phyloP scores from a whole-genome alignment of 2,797 vertebrate genomes.

The Syngnathus rostellatus region DNA sequence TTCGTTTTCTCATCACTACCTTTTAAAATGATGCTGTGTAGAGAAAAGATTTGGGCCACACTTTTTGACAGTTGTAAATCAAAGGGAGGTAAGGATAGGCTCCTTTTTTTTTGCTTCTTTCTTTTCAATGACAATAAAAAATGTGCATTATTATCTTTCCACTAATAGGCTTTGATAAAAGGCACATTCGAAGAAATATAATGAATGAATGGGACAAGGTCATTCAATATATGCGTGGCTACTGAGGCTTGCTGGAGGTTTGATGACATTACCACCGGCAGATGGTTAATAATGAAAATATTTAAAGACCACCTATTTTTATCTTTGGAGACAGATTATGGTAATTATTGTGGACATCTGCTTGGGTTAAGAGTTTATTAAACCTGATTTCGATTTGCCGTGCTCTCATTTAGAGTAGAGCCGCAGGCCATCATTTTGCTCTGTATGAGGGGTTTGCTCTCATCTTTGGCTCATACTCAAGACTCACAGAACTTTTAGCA shows the following conservation, averaged over 20 bases:
- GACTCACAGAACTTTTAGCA: constrained; percentile 10
- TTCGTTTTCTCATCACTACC: no score
- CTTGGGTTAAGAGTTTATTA: constrained; percentile 40
- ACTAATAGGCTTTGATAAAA: neutral
- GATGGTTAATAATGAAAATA: constrained; percentile 62
- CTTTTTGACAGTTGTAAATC: neutral
- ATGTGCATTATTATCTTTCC: neutral
- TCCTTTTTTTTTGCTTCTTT: neutral
- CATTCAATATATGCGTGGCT: constrained; percentile 39
- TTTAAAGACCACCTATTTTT: constrained; percentile 64
- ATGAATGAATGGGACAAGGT: constrained; percentile 11
- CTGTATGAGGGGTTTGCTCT: constrained; percentile 18
- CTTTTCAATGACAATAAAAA: neutral
- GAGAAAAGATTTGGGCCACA: neutral
- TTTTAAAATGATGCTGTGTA: neutral
- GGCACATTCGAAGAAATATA: neutral
- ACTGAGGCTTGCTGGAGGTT: constrained; percentile 36
- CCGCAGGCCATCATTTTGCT: constrained; percentile 27
- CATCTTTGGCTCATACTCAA: constrained; percentile 19
- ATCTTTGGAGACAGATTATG: constrained; percentile 49
- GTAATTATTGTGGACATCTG: constrained; percentile 54
- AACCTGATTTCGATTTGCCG: constrained; percentile 35
- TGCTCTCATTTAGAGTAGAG: constrained; percentile 34
- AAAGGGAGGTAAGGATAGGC: neutral
- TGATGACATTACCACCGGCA: constrained; percentile 45